These are phyloP conservation scores for Daboia siamensis DNA, from an alignment of 2,113 vertebrate species.

Conservation along the genomic window DNA sequence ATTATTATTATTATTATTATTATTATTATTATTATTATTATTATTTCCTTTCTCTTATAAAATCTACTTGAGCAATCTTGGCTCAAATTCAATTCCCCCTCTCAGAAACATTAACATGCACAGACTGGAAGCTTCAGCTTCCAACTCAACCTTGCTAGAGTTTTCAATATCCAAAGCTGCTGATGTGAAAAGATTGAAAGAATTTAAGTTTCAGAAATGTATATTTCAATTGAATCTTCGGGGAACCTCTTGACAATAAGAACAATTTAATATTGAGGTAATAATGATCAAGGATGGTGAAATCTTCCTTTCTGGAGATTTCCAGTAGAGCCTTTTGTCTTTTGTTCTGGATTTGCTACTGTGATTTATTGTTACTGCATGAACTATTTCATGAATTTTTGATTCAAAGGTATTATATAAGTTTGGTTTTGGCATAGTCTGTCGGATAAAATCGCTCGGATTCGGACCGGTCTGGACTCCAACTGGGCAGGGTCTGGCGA, in stretches of 20 bases:
- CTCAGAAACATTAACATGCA: not conserved
- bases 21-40: too few species aligned
- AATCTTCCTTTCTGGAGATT: not conserved
- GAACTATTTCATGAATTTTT: not conserved
- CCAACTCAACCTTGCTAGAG: not conserved
- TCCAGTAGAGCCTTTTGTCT: not conserved
- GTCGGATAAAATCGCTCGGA: too few species aligned
- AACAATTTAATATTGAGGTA: not conserved
- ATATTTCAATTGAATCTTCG: not conserved
- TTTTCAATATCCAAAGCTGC: not conserved
- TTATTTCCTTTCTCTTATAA: not conserved
- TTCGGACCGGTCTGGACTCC: too few species aligned
- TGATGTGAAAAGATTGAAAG: not conserved
- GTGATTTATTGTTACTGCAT: not conserved
- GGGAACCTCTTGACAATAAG: not conserved
- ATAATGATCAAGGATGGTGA: not conserved
- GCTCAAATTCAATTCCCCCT: not conserved
- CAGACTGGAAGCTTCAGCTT: not conserved
- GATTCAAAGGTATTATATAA: not conserved
- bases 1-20: too few species aligned
- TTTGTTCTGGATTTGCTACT: not conserved
- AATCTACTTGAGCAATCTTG: not conserved
- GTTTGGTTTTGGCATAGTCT: not conserved
- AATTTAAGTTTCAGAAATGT: not conserved
- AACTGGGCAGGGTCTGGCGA: too few species aligned